Base-by-base conservation (phyloP, 2,888 invertebrate species). In the Cephus pulcher region DNA sequence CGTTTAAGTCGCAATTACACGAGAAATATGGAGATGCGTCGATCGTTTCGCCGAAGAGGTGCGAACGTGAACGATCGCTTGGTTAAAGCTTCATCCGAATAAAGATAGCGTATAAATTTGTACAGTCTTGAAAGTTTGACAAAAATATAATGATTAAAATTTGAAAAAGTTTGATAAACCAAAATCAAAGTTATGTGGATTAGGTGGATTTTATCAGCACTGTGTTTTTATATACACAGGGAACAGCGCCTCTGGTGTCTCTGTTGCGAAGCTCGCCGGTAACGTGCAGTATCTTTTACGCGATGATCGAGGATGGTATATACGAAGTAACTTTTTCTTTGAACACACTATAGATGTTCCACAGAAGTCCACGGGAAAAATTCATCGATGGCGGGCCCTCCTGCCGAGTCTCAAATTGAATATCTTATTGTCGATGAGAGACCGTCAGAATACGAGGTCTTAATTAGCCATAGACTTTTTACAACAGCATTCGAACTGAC, bases 391-490 rank as follows among this genome's bases (percentile, higher is more conserved):
- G 23, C 56, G 23, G 56, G 56, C 34, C 71, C 71, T 34, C 71
- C 71, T 12, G n/a, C 23, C 69, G 73, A 37, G 34, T 11, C 40
- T 34, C 70, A 76, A 78, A 78, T 79, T 80, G 79, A 79, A 79
- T 82, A 81, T 80, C 82, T 83, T 83, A 84, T 80, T 77, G 78
- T 78, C 69, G 75, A 70, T 23, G 71, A 71, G 70, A 70, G 75
- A 56, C 35, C 40, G 40, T 34, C 35, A 71, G 74, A 76, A 79
- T 75, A 68, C 78, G 80, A 85, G 83, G 82, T 84, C 83, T 86
- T 85, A 86, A 86, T 86, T 86, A 84, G 82, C 82, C 80, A 78
- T 35, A 79, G 74, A 76, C 78, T 84, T 83, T 85, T 85, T 84
- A 84, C 80, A 84, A 83, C 82, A 81, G 79, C 11, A 34, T 71